Base-by-base conservation (phyloP, 2,797 vertebrate species). In the Urophycis tenuis region DNA sequence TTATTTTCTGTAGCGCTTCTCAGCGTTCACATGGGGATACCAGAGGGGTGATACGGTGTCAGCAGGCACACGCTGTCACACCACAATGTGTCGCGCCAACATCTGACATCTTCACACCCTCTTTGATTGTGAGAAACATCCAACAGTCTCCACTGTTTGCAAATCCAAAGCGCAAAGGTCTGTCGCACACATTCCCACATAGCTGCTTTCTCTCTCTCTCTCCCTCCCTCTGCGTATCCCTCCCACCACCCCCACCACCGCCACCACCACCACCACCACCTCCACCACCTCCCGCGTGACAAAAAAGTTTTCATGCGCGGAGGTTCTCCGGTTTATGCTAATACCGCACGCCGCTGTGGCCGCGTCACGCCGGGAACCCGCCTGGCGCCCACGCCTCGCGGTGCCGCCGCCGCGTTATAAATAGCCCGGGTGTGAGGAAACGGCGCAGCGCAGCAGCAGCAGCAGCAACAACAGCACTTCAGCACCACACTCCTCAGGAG, bases 341-440 rank as follows among this genome's bases (percentile, higher is more conserved):
- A 92, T 91, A 89, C 87, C 84, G 83, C 89, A 87, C 88, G 87
- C 87, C 83, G 90, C 87, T 83, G 76, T 82, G 45, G 69, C 76
- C 30, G 35, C 78, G 84, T 85, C 60, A 84, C 91, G 88, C 81
- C 81, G 89, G 90, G 92, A 90, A 90, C 84, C 75, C 74, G 84
- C 87, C 89, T 91, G 90, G 88, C 84, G 79, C 87, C 88, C 84
- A 78, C 80, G 84, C 85, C 90, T 93, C 90, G 88, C 87, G 87
- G 90, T 90, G 90, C 19, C 19, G 6, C 19, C 19, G 6, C 19
- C 81, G 82, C 88, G 92, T 91, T 92, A 93, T 93, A 94, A 93
- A 93, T 92, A 92, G 91, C 88, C 87, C 86, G 70, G 67, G 78
- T 88, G 85, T 87, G 90, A 91, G n/a, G n/a, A 88, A 91, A 89